Conservation (phyloP, 2,888 invertebrate genomes). For the Helobdella robusta region DNA sequence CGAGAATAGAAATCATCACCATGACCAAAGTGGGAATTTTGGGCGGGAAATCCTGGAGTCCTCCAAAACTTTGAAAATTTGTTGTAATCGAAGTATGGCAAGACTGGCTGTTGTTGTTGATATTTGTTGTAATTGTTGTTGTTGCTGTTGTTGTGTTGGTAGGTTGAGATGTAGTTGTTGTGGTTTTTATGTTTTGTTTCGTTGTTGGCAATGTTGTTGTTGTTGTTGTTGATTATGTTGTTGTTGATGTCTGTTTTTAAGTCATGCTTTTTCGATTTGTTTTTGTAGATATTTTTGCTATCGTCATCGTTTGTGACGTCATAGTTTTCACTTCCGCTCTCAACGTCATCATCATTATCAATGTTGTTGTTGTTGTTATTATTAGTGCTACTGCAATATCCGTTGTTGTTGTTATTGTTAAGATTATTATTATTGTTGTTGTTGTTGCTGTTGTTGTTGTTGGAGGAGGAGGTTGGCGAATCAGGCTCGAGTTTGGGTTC, state of each 20-base stretch:
- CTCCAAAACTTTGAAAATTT: slow-evolving; percentile 1
- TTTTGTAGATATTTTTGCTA: background rate
- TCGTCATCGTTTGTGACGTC: background rate
- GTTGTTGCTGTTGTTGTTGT: background rate
- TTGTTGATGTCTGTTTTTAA: background rate
- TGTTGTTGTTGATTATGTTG: background rate
- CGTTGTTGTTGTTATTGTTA: background rate
- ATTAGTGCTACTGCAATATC: slow-evolving; percentile 5
- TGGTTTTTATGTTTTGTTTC: background rate
- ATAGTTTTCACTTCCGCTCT: too few relatives aligned
- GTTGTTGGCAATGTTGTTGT: background rate
- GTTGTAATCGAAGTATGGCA: background rate
- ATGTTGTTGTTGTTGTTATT: too few relatives aligned
- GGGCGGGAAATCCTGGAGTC: background rate
- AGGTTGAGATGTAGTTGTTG: background rate
- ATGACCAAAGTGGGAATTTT: background rate
- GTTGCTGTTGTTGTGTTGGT: background rate
- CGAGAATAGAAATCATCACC: slow-evolving; percentile 9
- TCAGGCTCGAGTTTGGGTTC: slow-evolving; percentile 22
- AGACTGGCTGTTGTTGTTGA: background rate
- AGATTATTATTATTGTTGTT: background rate
- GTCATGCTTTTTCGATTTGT: background rate
- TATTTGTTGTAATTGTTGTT: slow-evolving; percentile 5
- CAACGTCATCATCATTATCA: too few relatives aligned
- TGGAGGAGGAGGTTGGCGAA: slow-evolving; percentile 14